Evolutionary conservation across 2,888 invertebrate species (phyloP), one percentile per base, ranked within the genome.

Genomic region (Cartodere bifasciata): DNA sequence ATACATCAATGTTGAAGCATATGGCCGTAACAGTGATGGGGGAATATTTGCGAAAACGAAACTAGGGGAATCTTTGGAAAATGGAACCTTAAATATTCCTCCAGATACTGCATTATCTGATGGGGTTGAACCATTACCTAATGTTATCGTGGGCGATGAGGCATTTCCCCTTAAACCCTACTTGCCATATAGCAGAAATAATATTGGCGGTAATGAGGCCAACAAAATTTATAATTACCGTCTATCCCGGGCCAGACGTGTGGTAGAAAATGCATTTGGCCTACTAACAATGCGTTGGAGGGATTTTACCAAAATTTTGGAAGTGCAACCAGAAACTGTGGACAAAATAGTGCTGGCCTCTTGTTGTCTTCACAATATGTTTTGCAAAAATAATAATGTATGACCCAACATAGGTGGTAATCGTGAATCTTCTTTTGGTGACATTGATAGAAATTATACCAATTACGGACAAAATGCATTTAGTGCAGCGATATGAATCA

Each of bases 241-340:
- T 7, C 21, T 29, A 6, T 21, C 11, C 13, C n/a, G 22, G 3
- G 29, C 13, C 4, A 4, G 14, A 14, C 26, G 26, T 3, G 15
- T 26, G 11, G 26, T 26, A 4, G 26, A 26, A 16, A 7, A 9
- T 13, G 14, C 42, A 9, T 48, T 47, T 34, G 45, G 46, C 6
- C 44, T 45, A 12, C 38, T 45, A 29, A 29, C 40, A 11, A 38
- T 41, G 11, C 42, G 43, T 34, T 42, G 41, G 37, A 25, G 43
- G 31, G 23, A 43, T 36, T 44, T 44, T 31, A 7, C 11, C 5
- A 13, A 7, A n/a, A 24, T 13, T 13, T 4, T 24, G n/a, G 6
- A 9, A 24, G 11, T 24, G 9, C 24, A 24, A 10, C 24, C 24
- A 9, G 7, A 24, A 4, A 2, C 14, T 2, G 24, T 24, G 4